These are phyloP conservation scores for Caenorhabditis virilis DNA, from an alignment of 2,888 invertebrate genomes.

Conservation along the genomic window DNA sequence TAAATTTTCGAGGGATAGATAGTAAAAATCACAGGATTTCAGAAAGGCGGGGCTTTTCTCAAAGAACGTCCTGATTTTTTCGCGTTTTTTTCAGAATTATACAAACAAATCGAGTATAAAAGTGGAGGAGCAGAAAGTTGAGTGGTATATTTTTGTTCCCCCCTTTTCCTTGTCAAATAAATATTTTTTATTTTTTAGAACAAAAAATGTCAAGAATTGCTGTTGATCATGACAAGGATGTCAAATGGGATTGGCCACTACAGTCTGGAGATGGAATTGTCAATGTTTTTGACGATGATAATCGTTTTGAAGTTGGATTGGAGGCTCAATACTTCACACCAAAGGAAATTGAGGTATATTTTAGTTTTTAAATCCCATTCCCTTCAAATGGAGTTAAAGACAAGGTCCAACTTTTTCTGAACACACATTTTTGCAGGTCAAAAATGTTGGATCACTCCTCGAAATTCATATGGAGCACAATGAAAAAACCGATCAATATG, in stretches of 20 bases:
- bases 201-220: constrained; percentile 16
- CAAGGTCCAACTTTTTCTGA: too few species aligned
- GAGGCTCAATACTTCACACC: constrained; percentile 60
- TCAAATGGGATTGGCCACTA: constrained; percentile 63
- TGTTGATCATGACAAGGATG: constrained; percentile 13
- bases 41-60: too few species aligned
- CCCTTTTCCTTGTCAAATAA: too few species aligned
- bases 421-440: constrained; percentile 10
- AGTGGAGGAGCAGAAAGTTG: too few species aligned
- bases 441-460: constrained; percentile 31
- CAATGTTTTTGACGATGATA: constrained; percentile 50
- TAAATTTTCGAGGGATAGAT: too few species aligned
- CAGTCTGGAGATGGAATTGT: constrained; percentile 62
- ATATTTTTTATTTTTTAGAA: constrained; percentile 3
- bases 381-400: too few species aligned
- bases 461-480: constrained; percentile 41
- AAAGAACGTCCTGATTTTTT: too few species aligned
- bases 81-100: too few species aligned
- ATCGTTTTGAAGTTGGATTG: constrained; percentile 61
- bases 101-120: too few species aligned
- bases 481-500: constrained; percentile 23
- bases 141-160: too few species aligned
- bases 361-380: too few species aligned
- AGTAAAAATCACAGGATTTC: too few species aligned
- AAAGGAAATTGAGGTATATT: constrained; percentile 62